A percentile compares a stretch with the other conserved stretches of the same genome.
These are phyloP conservation scores for Agrochola lota DNA, from an alignment of 2,888 invertebrate species.

Conservation along the genomic window DNA sequence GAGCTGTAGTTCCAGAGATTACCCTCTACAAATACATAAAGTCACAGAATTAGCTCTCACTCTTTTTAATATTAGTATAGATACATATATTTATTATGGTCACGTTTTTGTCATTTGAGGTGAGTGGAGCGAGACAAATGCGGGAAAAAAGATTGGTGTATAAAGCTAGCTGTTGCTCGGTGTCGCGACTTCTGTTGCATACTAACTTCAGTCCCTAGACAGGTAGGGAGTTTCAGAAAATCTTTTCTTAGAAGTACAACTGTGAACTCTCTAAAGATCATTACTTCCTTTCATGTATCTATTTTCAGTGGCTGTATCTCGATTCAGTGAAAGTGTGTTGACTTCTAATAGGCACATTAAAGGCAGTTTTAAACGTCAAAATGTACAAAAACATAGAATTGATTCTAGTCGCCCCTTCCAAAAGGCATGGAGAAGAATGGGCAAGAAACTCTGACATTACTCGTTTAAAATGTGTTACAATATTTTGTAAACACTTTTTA, in stretches of 20 bases:
- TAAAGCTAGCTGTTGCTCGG: conserved; percentile 15
- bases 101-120: conserved; percentile 43
- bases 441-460: no score
- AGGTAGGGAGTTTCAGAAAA: conserved; percentile 10
- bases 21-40: not conserved
- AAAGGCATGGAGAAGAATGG: no score
- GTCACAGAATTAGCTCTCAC: not conserved
- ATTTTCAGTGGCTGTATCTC: not conserved
- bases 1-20: not conserved
- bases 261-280: conserved; percentile 25
- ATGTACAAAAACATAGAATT: no score
- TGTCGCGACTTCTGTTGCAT: conserved; percentile 6
- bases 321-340: no score
- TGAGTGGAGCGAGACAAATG: conserved; percentile 25
- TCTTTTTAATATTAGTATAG: not conserved
- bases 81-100: conserved; percentile 48
- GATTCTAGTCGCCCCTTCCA: no score
- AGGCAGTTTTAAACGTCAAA: no score
- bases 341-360: no score
- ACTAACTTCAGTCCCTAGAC: conserved; percentile 30
- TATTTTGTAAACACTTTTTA: no score
- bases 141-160: conserved; percentile 6
- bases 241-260: conserved; percentile 20
- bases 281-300: conserved; percentile 12
- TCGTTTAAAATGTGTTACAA: no score